Evolutionary conservation across 1,140 invertebrate species (phyloP).

Genomic region (Heterodera schachtii): DNA sequence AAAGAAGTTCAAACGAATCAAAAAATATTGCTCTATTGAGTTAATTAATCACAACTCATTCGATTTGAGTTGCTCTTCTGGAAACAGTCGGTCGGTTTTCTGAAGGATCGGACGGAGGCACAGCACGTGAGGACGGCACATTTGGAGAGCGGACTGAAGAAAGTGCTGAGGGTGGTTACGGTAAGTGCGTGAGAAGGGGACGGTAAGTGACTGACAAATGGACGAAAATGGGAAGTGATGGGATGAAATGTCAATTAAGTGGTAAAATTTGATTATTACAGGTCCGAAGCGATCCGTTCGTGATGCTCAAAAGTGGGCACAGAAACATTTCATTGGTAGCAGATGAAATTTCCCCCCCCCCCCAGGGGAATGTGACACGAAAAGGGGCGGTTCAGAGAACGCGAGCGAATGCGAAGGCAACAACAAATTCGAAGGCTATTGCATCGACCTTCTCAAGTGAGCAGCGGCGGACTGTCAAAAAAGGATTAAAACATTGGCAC

Average conservation of each 20-base stretch:
- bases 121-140: slow-evolving; percentile 14
- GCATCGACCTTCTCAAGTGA: slow-evolving; percentile 62
- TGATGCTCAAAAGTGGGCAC: slow-evolving; percentile 62
- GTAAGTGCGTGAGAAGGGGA: background rate
- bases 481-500: too few relatives aligned
- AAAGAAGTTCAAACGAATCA: slow-evolving; percentile 52
- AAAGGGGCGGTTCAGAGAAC: slow-evolving; percentile 34
- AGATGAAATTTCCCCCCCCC: background rate
- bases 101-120: slow-evolving; percentile 52
- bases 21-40: background rate
- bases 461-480: too few relatives aligned
- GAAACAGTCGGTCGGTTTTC: slow-evolving; percentile 60
- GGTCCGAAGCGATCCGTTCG: slow-evolving; percentile 55
- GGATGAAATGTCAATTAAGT: background rate
- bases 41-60: background rate
- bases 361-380: slow-evolving; percentile 13
- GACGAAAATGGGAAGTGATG: background rate
- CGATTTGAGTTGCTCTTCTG: slow-evolving; percentile 54
- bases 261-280: background rate
- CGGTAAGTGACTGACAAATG: background rate
- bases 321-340: slow-evolving; percentile 9
- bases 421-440: slow-evolving; percentile 66
- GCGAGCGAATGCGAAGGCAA: slow-evolving; percentile 64
- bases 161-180: slow-evolving; percentile 43
- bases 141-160: slow-evolving; percentile 46